These are phyloP conservation scores for Eulimnadia texana DNA, from an alignment of 1,140 invertebrate genomes.

Conservation along the genomic window DNA sequence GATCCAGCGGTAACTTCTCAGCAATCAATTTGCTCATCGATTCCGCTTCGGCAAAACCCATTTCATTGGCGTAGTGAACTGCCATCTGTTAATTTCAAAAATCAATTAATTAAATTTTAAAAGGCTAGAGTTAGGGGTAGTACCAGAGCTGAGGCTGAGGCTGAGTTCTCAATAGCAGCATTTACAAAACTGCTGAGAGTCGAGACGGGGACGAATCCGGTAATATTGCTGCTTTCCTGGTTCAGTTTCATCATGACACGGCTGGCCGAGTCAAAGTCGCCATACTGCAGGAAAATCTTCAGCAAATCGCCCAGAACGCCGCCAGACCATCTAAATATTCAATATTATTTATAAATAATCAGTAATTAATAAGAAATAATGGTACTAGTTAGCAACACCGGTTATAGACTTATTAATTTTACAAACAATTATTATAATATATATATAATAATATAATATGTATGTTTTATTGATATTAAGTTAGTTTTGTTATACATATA, in stretches of 20 bases:
- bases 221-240: neutral
- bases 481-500: too few relatives aligned
- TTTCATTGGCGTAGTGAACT: conserved; percentile 1
- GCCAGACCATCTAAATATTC: conserved; percentile 36
- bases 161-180: neutral
- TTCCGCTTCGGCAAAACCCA: neutral
- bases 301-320: conserved; percentile 40
- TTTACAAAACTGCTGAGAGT: conserved; percentile 1
- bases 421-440: too few relatives aligned
- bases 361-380: neutral
- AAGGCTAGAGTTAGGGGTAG: neutral
- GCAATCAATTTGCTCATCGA: neutral
- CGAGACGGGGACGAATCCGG: neutral
- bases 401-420: too few relatives aligned
- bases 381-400: neutral
- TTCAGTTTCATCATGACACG: conserved; percentile 35
- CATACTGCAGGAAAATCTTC: conserved; percentile 30
- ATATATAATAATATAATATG: too few relatives aligned
- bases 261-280: conserved; percentile 34
- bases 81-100: conserved; percentile 4
- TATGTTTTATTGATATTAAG: too few relatives aligned
- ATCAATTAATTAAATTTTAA: neutral
- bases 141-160: conserved; percentile 1
- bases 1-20: conserved; percentile 4
- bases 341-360: conserved; percentile 19